A percentile compares a stretch with the other conserved stretches of the same genome.
Conservation (phyloP, 2,113 vertebrate species). For the Coptodon bakossiorum region DNA sequence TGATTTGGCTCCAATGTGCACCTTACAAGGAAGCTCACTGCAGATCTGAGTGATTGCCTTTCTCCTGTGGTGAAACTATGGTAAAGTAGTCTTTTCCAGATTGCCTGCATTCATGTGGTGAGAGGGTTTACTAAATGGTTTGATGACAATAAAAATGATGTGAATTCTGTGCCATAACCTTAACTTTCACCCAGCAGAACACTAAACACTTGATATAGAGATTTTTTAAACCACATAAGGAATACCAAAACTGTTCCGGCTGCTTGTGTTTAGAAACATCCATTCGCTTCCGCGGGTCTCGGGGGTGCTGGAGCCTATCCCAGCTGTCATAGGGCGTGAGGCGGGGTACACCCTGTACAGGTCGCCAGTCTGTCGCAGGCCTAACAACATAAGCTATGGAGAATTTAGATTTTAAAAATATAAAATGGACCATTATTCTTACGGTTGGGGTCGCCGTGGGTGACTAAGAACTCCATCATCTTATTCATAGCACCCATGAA, state of each 20-base stretch:
- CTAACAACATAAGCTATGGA: background rate
- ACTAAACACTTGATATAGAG: background rate
- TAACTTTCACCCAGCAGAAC: background rate
- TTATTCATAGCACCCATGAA: constrained; percentile 89
- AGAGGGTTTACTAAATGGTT: background rate
- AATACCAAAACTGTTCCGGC: background rate
- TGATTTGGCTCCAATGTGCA: background rate
- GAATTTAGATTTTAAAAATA: background rate
- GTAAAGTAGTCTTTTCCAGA: background rate
- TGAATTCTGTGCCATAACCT: background rate
- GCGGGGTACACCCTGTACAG: background rate
- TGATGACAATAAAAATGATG: background rate
- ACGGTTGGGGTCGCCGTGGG: constrained; percentile 50
- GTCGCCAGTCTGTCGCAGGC: background rate
- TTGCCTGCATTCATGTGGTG: background rate
- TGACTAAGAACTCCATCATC: constrained; percentile 80
- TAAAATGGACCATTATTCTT: background rate
- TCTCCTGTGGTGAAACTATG: background rate
- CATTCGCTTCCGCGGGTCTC: accelerated
- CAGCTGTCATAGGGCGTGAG: background rate
- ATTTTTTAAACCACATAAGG: background rate
- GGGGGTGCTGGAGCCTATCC: background rate
- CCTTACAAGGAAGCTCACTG: background rate
- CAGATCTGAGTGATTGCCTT: background rate
- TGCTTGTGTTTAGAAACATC: background rate